Evolutionary conservation across 1,140 invertebrate species (phyloP).

Genomic region (Bombus terrestris): DNA sequence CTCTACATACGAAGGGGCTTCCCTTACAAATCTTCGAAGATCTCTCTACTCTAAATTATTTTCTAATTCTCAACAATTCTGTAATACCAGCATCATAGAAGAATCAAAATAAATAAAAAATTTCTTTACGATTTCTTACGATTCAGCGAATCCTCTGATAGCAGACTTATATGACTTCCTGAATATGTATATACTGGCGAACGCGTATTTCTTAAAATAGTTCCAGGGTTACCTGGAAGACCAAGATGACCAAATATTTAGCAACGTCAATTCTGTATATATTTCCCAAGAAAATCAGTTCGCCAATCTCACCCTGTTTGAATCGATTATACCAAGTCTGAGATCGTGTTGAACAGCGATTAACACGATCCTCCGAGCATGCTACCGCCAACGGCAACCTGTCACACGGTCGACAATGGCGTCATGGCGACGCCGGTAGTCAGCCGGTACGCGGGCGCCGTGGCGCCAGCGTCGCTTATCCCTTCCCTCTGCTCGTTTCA

Average conservation of each 20-base stretch:
- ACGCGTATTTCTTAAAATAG: neutral
- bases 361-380: neutral
- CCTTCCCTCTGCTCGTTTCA: slow-evolving; percentile 47
- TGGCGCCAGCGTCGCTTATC: slow-evolving; percentile 66
- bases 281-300: neutral
- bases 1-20: neutral
- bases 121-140: neutral
- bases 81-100: neutral
- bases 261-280: neutral
- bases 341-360: neutral
- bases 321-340: neutral
- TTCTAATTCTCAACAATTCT: neutral
- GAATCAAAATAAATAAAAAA: neutral
- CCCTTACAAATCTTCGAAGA: too few species aligned
- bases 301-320: neutral
- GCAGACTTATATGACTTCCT: neutral
- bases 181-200: neutral
- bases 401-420: slow-evolving; percentile 62
- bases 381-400: slow-evolving; percentile 63
- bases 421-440: slow-evolving; percentile 63
- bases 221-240: slow-evolving; percentile 6
- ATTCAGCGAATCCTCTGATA: neutral
- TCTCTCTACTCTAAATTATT: neutral
- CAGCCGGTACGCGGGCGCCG: slow-evolving; percentile 62
- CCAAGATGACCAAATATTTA: slow-evolving; percentile 6